Base-by-base conservation (phyloP, 2,113 vertebrate species). In the Apteryx owenii region DNA sequence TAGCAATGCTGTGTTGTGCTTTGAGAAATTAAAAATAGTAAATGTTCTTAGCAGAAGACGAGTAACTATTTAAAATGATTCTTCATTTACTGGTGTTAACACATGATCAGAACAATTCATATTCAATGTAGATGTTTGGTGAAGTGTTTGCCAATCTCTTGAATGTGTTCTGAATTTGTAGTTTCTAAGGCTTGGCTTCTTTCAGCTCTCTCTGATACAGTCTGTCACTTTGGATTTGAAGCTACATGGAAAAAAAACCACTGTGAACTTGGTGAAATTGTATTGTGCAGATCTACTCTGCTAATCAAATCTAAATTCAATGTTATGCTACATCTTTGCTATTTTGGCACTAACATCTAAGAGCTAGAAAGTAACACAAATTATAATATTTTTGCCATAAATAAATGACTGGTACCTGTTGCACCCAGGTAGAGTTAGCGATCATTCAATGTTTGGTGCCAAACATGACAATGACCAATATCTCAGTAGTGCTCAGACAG, bases 161-260 rank as follows among this genome's bases (percentile, higher is more conserved):
- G 58, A 85, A 97, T 97, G 94, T 97, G 95, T 98, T 95, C 91
- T 97, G 95, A 95, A 92, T 97, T 95, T 95, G 89, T 97, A 96
- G 95, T 95, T 95, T 89, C 85, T 93, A 81, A 93, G 94, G 95
- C 89, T 87, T 96, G 93, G 84, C 95, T 97, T 18, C 62, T 76
- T 90, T 69, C 65, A 76, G 77, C 83, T 72, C 85, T 92, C 61
- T 61, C 95, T 98, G 83, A 88, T 97, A 81, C 97, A 97, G 95
- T 94, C 95, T 98, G 98, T 98, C 98, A 97, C 98, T 98, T 98
- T 93, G 92, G 97, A 98, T 98, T 96, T 97, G 88, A 97, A 96
- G 71, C 78, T 94, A 90, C 93, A 93, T 83, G 75, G 95, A 93
- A 64, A 71, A 61, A 90, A 6, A 21, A 7, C 36, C 16, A 89